Percentiles rank a stretch among this genome's conserved stretches.
These are phyloP conservation scores for Ophiothrix spiculata DNA, from an alignment of 35 echinoderm and acorn worm species.

Conservation along the genomic window DNA sequence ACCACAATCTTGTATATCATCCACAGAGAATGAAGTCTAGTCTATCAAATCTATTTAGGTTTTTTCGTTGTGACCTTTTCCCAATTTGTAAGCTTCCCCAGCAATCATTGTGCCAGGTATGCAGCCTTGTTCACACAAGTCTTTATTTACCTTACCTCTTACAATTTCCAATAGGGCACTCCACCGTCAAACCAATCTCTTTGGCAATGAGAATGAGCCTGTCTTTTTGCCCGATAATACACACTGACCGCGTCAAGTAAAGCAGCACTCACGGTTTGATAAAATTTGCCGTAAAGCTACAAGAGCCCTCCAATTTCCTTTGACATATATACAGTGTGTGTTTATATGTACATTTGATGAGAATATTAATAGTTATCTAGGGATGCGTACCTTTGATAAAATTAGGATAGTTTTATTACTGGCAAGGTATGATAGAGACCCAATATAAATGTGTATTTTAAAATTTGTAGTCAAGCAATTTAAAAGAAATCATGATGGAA, in stretches of 20 bases:
- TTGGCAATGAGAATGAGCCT: background rate
- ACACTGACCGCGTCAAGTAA: conserved; percentile 10
- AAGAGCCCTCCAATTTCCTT: background rate
- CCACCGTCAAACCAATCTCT: background rate
- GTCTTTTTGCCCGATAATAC: conserved; percentile 2
- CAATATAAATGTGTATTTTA: background rate
- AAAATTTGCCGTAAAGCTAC: background rate
- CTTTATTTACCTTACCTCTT: background rate
- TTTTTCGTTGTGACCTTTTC: conserved; percentile 1
- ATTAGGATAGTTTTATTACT: background rate
- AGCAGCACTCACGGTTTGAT: background rate
- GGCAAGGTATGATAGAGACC: background rate
- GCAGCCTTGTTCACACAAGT: background rate
- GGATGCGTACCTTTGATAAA: background rate
- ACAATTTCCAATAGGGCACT: conserved; percentile 4
- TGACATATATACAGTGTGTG: background rate
- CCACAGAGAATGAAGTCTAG: background rate
- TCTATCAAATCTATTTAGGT: background rate
- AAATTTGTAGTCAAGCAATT: background rate
- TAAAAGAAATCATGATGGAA: background rate
- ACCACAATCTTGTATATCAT: no score
- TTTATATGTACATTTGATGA: background rate
- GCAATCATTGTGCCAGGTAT: background rate
- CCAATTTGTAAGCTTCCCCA: background rate
- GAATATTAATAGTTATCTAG: background rate